phyloP scores from a whole-genome alignment of 2,113 vertebrate genomes.

The Paradisaea rubra region DNA sequence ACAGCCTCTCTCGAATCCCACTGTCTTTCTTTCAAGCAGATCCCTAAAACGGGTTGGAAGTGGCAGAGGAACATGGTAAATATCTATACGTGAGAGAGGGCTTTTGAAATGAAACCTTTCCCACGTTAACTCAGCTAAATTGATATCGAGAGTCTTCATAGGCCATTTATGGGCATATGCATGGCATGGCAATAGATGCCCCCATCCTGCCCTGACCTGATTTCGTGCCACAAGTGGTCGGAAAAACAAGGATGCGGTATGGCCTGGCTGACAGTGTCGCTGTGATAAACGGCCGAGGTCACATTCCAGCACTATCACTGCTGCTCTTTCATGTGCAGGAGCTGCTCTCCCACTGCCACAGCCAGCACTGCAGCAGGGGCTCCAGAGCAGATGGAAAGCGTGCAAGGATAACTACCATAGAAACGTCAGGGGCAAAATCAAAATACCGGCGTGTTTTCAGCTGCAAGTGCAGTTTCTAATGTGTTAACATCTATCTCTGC shows the following conservation, averaged over 20 bases:
- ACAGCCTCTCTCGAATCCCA: background rate
- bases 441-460: background rate
- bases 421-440: background rate
- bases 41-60: background rate
- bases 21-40: background rate
- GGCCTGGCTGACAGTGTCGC: background rate
- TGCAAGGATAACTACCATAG: background rate
- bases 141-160: background rate
- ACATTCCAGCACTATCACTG: conserved; percentile 19
- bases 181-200: background rate
- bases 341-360: background rate
- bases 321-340: background rate
- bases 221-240: background rate
- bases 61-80: background rate
- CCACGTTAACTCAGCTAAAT: background rate
- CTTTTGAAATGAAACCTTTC: background rate
- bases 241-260: background rate
- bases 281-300: background rate
- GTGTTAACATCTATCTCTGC: background rate
- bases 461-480: background rate
- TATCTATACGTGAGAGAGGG: background rate
- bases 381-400: background rate
- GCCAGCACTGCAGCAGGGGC: background rate
- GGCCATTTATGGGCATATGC: background rate
- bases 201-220: background rate